Evolutionary conservation across 2,113 vertebrate genomes (phyloP).

Genomic region (Brachyhypopomus gauderio): DNA sequence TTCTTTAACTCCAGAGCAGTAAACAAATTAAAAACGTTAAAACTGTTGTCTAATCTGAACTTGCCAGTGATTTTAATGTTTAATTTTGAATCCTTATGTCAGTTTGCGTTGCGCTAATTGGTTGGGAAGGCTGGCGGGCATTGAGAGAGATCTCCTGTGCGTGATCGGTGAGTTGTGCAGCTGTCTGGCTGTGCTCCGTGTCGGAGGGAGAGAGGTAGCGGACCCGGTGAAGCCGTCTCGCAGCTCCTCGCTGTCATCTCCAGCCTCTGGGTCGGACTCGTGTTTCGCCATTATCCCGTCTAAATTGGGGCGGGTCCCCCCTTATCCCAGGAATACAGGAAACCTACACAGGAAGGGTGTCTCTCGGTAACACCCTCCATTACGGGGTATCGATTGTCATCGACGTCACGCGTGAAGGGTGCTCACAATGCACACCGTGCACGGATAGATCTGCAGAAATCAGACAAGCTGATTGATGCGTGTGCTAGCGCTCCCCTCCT

Average conservation of each 20-base stretch:
- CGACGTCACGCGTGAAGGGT: neutral
- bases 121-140: constrained; percentile 16
- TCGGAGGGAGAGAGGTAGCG: constrained; percentile 49
- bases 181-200: constrained; percentile 63
- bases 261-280: no score
- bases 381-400: neutral
- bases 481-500: neutral
- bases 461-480: neutral
- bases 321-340: no score
- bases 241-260: no score
- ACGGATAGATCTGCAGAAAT: constrained; percentile 3
- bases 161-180: constrained; percentile 51
- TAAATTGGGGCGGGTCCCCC: no score
- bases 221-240: neutral
- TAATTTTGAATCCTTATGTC: constrained; percentile 3
- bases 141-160: constrained; percentile 53
- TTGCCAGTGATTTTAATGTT: neutral
- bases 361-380: neutral
- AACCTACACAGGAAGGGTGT: no score
- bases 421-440: neutral
- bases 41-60: constrained; percentile 16
- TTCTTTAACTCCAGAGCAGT: constrained; percentile 3
- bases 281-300: no score
- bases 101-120: constrained; percentile 57
- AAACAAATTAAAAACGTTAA: constrained; percentile 23